phyloP scores from a whole-genome alignment of 2,797 vertebrate species.

The Liasis olivaceus region DNA sequence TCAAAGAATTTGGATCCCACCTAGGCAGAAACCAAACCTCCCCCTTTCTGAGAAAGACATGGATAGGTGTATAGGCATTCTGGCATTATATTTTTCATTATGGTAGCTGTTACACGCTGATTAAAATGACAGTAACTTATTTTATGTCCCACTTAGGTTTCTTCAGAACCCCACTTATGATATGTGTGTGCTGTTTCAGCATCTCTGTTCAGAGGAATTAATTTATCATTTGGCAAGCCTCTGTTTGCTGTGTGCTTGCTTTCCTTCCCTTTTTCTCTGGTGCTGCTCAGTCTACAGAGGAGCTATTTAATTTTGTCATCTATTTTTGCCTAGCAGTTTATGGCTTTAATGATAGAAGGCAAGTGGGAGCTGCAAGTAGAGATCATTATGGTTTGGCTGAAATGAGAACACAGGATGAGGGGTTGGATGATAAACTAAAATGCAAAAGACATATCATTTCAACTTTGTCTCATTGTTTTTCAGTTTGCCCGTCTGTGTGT shows the following conservation, averaged over 20 bases:
- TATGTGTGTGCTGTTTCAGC: neutral
- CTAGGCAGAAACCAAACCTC: neutral
- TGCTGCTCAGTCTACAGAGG: neutral
- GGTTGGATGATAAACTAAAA: neutral
- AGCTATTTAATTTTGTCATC: slow-evolving; percentile 17
- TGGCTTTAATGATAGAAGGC: slow-evolving; percentile 16
- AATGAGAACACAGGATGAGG: neutral
- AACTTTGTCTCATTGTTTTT: neutral
- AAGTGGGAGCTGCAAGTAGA: neutral
- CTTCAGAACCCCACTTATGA: neutral
- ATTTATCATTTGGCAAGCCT: neutral
- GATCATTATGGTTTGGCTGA: neutral
- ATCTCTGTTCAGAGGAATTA: slow-evolving; percentile 2
- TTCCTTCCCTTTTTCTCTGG: neutral
- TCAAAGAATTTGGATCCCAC: neutral
- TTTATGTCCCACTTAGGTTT: neutral
- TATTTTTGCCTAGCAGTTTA: slow-evolving; percentile 13
- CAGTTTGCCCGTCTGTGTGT: neutral
- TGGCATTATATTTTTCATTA: neutral
- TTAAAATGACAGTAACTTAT: neutral
- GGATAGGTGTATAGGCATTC: neutral
- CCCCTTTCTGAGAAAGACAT: neutral
- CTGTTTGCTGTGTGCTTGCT: neutral
- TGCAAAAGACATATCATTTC: neutral
- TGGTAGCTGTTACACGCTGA: neutral